Evolutionary conservation across 2,888 invertebrate genomes (phyloP), one percentile per base, ranked within the genome.

Genomic region (Nephrotoma flavescens): DNA sequence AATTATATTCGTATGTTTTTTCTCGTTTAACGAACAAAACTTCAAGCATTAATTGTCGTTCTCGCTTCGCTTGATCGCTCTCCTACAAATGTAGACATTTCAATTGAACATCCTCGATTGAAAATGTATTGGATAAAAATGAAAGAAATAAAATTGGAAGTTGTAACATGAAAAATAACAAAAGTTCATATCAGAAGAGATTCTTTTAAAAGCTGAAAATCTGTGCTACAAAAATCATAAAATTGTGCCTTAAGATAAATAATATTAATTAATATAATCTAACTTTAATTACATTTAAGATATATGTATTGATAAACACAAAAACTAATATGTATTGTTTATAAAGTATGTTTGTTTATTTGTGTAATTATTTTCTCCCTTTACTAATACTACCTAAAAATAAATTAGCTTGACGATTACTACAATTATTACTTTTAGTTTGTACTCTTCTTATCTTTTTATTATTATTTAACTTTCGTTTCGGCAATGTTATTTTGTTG

Each of bases 361-460:
- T 44, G 31, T 44, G 44, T 71, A 9, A 5, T 84, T 84, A 84
- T 42, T 84, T 84, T 42, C 84, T 84, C 2, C 84, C 84, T 84
- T 84, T 84, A 84, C 84, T 42, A n/a, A 42, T 84, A 12, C 84
- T 84, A 84, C 41, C 42, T 42, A 41, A 42, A 84, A 41, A 15
- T 84, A 84, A 41, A 42, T 84, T 84, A 41, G 84, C 6, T 84
- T 84, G 84, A 84, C 84, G 42, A 42, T 42, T 41, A 84, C 42
- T 84, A 84, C 41, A 41, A 83, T 3, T 83, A 83, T 84, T 84
- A 71, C 71, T 71, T 84, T 84, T 84, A 84, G 6, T 84, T 84
- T 84, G 84, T 84, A 84, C 84, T 84, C 84, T 84, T 84, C 42
- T 84, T 84, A 42, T 42, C 42, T 84, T 84, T 9, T 84, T 84